Percentiles rank a stretch among this genome's conserved stretches.
phyloP scores from a whole-genome alignment of 2,797 vertebrate genomes.

The Sciurus vulgaris region DNA sequence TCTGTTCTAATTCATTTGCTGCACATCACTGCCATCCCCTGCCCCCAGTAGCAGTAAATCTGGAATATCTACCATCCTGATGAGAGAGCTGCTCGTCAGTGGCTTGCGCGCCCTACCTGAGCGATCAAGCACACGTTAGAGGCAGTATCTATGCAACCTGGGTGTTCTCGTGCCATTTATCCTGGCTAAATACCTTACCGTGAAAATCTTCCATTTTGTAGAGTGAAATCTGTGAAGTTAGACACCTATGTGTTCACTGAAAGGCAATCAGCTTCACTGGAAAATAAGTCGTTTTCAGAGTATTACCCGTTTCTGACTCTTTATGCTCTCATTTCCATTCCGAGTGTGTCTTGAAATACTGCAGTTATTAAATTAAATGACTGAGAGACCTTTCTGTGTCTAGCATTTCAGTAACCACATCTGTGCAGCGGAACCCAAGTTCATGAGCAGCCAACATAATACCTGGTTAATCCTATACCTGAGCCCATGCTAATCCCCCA shows the following conservation, averaged over 20 bases:
- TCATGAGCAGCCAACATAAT: slow-evolving; percentile 3
- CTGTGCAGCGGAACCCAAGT: slow-evolving; percentile 59
- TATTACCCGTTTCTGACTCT: slow-evolving; percentile 64
- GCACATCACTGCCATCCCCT: not conserved
- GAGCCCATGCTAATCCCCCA: slow-evolving; percentile 31
- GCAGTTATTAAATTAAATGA: slow-evolving; percentile 82
- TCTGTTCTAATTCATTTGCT: slow-evolving; percentile 65
- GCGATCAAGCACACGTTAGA: slow-evolving; percentile 54
- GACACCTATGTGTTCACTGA: slow-evolving; percentile 75
- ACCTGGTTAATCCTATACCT: slow-evolving; percentile 23
- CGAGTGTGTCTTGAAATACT: slow-evolving; percentile 56
- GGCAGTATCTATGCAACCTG: slow-evolving; percentile 8
- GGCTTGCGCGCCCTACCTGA: slow-evolving; percentile 43
- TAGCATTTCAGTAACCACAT: slow-evolving; percentile 68
- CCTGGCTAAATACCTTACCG: slow-evolving; percentile 70
- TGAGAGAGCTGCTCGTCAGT: not conserved
- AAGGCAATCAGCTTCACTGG: slow-evolving; percentile 57
- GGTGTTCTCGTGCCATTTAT: slow-evolving; percentile 67
- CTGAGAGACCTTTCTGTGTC: slow-evolving; percentile 58
- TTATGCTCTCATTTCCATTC: slow-evolving; percentile 79
- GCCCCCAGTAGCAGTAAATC: slow-evolving; percentile 8
- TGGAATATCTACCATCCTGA: slow-evolving; percentile 35
- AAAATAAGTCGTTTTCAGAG: slow-evolving; percentile 68
- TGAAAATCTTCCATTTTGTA: slow-evolving; percentile 64
- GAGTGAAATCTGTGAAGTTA: slow-evolving; percentile 59